These are phyloP conservation scores for Petrocephalus schoutedeni DNA, from an alignment of 2,797 vertebrate genomes.

Conservation along the genomic window DNA sequence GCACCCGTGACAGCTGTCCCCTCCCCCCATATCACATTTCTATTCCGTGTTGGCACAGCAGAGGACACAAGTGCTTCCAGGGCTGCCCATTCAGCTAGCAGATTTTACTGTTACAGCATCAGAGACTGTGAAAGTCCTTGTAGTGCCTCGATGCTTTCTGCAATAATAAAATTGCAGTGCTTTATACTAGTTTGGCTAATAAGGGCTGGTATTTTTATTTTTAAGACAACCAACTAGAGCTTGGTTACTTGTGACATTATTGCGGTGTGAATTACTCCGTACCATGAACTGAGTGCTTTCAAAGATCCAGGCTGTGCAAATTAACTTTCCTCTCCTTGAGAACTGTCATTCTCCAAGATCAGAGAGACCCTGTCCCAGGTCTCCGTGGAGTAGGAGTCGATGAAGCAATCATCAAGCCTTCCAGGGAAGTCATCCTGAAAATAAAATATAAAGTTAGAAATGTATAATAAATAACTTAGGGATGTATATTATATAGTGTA, in stretches of 20 bases:
- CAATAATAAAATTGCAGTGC: neutral
- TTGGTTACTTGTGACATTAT: neutral
- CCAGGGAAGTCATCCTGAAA: neutral
- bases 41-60: too few species aligned
- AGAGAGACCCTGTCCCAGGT: neutral
- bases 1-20: too few species aligned
- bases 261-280: neutral
- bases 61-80: too few species aligned
- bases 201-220: neutral
- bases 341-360: neutral
- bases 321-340: neutral
- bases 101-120: too few species aligned
- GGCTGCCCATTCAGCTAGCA: too few species aligned
- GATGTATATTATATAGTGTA: neutral
- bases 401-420: neutral
- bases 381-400: neutral
- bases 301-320: neutral
- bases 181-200: neutral
- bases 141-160: neutral
- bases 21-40: too few species aligned
- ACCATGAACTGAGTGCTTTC: neutral
- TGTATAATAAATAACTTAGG: neutral
- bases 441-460: neutral
- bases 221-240: neutral
- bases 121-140: too few species aligned